Conservation (phyloP, 2,113 vertebrate genomes). For the Ophiodon elongatus region DNA sequence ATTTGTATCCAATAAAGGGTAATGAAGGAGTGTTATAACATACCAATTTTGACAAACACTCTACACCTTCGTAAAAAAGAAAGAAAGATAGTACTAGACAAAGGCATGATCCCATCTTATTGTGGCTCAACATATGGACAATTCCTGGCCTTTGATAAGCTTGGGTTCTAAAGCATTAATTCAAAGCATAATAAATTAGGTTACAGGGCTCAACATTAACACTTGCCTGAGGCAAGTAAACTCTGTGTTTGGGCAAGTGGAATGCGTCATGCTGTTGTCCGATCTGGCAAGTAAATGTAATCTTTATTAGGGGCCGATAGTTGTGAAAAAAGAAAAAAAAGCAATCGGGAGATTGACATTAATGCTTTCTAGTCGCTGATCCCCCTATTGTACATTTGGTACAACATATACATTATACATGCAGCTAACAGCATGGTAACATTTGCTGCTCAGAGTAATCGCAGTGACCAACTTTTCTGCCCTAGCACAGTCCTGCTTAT, state of each 20-base stretch:
- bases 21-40: constrained; percentile 11
- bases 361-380: background rate
- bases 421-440: background rate
- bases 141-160: background rate
- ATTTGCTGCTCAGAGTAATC: background rate
- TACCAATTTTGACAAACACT: background rate
- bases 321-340: background rate
- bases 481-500: background rate
- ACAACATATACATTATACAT: too few species aligned
- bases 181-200: constrained; percentile 12
- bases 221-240: background rate
- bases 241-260: background rate
- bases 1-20: constrained; percentile 38
- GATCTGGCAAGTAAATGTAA: background rate
- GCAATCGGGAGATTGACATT: background rate
- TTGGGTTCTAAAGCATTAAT: background rate
- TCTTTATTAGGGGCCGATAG: background rate
- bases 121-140: background rate
- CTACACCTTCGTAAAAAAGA: background rate
- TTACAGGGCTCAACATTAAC: background rate
- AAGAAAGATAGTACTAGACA: constrained; percentile 9
- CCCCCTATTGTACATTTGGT: background rate
- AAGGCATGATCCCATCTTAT: background rate
- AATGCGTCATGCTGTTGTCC: background rate
- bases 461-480: background rate